Evolutionary conservation across 1,140 invertebrate species (phyloP).

Genomic region (Drosophila mayri): DNA sequence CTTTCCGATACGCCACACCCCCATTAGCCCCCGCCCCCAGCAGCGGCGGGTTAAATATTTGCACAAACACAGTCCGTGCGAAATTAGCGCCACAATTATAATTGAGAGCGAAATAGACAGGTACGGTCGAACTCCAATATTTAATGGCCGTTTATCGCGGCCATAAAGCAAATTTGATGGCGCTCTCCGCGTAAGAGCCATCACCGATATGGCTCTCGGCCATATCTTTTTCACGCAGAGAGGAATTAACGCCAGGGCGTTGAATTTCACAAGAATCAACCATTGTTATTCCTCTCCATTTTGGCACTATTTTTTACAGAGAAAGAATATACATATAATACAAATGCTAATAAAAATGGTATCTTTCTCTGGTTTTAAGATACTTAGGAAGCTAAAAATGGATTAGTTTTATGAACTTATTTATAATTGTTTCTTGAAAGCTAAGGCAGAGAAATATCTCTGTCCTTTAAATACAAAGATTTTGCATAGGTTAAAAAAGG

Average conservation of each 20-base stretch:
- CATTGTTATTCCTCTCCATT: slow-evolving; percentile 1
- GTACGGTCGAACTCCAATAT: slow-evolving; percentile 49
- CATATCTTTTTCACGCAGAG: not conserved
- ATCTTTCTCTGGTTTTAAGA: too few species aligned
- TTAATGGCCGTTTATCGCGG: slow-evolving; percentile 56
- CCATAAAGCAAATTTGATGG: slow-evolving; percentile 43
- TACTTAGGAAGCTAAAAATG: too few species aligned
- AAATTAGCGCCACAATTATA: slow-evolving; percentile 68
- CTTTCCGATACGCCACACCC: slow-evolving; percentile 42
- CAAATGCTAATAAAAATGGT: not conserved
- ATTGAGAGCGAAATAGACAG: slow-evolving; percentile 62
- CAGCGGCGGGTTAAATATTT: slow-evolving; percentile 42
- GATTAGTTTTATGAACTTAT: too few species aligned
- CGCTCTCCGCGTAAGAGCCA: slow-evolving; percentile 2
- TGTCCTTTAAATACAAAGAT: too few species aligned
- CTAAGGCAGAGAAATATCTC: too few species aligned
- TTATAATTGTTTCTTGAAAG: too few species aligned
- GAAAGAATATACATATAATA: not conserved
- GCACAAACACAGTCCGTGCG: slow-evolving; percentile 54
- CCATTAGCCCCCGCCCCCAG: not conserved
- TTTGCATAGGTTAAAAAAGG: too few species aligned
- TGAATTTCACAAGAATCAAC: slow-evolving; percentile 75
- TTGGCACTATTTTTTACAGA: not conserved
- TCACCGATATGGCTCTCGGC: slow-evolving; percentile 1
- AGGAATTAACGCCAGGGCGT: slow-evolving; percentile 51